Evolutionary conservation across 2,797 vertebrate genomes (phyloP).

Genomic region (Melanogrammus aeglefinus): DNA sequence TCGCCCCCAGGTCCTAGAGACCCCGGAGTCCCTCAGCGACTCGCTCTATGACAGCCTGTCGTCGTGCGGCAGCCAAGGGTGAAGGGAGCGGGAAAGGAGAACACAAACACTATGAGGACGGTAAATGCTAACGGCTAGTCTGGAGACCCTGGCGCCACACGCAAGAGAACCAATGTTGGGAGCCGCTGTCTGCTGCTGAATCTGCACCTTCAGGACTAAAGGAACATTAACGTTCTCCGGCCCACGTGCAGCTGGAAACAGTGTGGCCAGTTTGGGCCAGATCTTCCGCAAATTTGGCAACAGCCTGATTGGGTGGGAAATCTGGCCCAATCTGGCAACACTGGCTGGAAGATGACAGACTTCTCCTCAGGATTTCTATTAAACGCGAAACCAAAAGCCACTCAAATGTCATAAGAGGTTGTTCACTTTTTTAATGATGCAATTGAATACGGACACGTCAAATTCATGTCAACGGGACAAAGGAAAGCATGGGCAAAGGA

Average conservation of each 20-base stretch:
- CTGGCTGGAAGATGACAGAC: conserved; percentile 20
- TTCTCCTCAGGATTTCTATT: conserved; percentile 68
- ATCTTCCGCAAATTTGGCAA: too few relatives aligned
- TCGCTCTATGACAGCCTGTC: conserved; percentile 95
- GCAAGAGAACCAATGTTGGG: conserved; percentile 1
- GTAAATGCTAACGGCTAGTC: conserved; percentile 4
- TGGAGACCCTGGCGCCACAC: conserved; percentile 4
- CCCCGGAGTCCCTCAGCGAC: conserved; percentile 91
- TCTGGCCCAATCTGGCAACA: too few relatives aligned
- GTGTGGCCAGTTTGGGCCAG: neutral
- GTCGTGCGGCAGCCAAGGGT: conserved; percentile 95
- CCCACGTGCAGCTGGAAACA: conserved; percentile 57
- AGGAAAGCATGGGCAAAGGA: conserved; percentile 56
- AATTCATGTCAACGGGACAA: conserved; percentile 45
- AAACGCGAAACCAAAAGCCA: conserved; percentile 66
- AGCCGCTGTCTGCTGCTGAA: conserved; percentile 28
- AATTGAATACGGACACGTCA: conserved; percentile 41
- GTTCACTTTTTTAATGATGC: conserved; percentile 40
- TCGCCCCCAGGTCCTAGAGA: conserved; percentile 83
- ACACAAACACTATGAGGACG: neutral
- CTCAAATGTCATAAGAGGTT: conserved; percentile 38
- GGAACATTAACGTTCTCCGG: conserved; percentile 29
- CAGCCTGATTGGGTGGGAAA: too few relatives aligned
- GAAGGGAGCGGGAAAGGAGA: conserved; percentile 38
- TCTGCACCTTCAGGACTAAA: conserved; percentile 35